A percentile compares a stretch with the other conserved stretches of the same genome.
Conservation (phyloP, 2,888 invertebrate species). For the Lasioglossum oenotherae region DNA sequence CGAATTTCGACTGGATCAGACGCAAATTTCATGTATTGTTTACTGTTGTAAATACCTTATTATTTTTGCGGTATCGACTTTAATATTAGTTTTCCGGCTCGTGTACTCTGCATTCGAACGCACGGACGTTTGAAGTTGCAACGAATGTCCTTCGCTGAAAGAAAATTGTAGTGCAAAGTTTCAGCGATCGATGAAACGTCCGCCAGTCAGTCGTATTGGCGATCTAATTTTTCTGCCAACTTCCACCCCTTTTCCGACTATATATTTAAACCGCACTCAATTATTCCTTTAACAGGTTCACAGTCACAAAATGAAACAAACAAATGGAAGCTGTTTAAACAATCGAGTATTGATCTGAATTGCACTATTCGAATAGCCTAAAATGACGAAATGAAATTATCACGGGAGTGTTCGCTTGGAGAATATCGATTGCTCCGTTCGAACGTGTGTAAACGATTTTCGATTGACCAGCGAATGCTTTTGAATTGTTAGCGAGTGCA, state of each 20-base stretch:
- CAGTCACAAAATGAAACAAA: background rate
- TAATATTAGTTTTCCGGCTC: background rate
- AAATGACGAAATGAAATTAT: background rate
- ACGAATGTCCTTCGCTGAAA: constrained; percentile 11
- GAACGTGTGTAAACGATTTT: background rate
- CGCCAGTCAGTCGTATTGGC: background rate
- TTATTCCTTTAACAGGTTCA: constrained; percentile 19
- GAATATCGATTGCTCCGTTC: background rate
- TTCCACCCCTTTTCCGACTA: background rate
- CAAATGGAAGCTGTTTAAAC: background rate
- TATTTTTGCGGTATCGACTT: background rate
- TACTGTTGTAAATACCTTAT: background rate
- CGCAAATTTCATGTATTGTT: constrained; percentile 11
- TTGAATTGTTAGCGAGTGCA: background rate
- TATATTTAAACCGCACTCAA: constrained; percentile 8
- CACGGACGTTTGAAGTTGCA: background rate
- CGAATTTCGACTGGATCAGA: constrained; percentile 49
- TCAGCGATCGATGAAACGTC: constrained; percentile 36
- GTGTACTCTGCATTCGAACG: constrained; percentile 37
- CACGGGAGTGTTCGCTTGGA: too few relatives aligned
- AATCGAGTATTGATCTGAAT: background rate
- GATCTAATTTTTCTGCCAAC: constrained; percentile 22
- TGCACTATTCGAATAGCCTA: background rate
- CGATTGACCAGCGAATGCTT: background rate
- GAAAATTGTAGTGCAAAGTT: constrained; percentile 44